Conservation (phyloP, 2,888 invertebrate species). For the Metalampra italica region DNA sequence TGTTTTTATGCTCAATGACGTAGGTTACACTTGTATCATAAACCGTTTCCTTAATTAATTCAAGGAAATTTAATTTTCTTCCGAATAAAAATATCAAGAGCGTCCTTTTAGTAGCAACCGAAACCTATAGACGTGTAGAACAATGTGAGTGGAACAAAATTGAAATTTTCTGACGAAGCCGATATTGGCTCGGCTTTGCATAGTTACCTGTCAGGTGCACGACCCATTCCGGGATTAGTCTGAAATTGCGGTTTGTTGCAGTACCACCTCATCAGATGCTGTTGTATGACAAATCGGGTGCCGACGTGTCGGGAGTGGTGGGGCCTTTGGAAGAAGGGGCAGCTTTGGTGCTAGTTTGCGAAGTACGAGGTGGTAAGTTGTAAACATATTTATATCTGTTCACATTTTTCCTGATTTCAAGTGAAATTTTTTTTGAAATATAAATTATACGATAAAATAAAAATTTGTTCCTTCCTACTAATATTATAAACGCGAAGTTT, state of each 20-base stretch:
- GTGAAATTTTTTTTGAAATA: no score
- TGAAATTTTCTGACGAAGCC: not conserved
- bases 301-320: conserved; percentile 86
- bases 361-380: conserved; percentile 91
- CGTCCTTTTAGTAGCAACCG: not conserved
- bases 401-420: no score
- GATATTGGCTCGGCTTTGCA: conserved; percentile 7
- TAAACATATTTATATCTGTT: not conserved
- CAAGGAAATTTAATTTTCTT: no score
- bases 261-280: conserved; percentile 93
- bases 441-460: no score
- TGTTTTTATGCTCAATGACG: no score
- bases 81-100: no score
- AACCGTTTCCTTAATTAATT: no score
- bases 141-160: not conserved
- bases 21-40: no score
- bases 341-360: conserved; percentile 89
- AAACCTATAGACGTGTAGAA: not conserved
- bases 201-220: not conserved
- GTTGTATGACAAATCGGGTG: conserved; percentile 90
- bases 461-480: no score
- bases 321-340: conserved; percentile 91
- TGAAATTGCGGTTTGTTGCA: conserved; percentile 65
- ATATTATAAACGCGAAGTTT: no score
- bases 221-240: not conserved